Evolutionary conservation across 2,888 invertebrate genomes (phyloP), one percentile per base, ranked within the genome.

Genomic region (Diarsia rubi): DNA sequence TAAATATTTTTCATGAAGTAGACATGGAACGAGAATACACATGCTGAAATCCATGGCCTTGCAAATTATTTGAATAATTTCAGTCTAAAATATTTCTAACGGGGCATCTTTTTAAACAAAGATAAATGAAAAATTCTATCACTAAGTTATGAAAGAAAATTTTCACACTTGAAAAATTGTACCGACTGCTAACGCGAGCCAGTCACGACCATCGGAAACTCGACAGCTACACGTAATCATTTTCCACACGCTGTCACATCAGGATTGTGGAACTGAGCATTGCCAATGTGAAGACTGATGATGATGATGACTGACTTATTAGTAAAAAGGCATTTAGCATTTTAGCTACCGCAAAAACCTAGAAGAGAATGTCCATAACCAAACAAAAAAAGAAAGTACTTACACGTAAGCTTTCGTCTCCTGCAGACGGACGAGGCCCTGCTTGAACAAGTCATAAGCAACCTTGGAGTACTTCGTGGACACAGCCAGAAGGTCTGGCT

Each of bases 401-500:
- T 74, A 97, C 97, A 95, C 95, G 89, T 95, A 97, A 21, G 94
- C 92, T 86, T 96, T 96, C 74, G 96, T 94, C 79, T 96, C 95
- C 81, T 96, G 95, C 47, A 96, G 81, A 2, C 90, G 89, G 72
- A 91, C 94, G 83, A 94, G 82, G 44, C 89, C 89, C 37, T 91
- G 89, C 78, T 94, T 93, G 88, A 96, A 89, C 44, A 93, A 75
- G 80, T 97, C 95, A 75, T 95, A 93, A 16, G 93, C 89, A 21
- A 94, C 76, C 85, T 95, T 96, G 79, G 96, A 96, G 83, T 93
- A 94, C 79, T 96, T 94, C 1, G 97, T 97, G 79, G 96, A 96
- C 42, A 96, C 88, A 0, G 97, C 94, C 31, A 97, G 93, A 45
- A 97, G 92, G 83, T 97, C 97, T 27, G 94, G 96, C 90, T 93